phyloP scores from a whole-genome alignment of 2,113 vertebrate genomes.

The Rhabdornis inornatus region DNA sequence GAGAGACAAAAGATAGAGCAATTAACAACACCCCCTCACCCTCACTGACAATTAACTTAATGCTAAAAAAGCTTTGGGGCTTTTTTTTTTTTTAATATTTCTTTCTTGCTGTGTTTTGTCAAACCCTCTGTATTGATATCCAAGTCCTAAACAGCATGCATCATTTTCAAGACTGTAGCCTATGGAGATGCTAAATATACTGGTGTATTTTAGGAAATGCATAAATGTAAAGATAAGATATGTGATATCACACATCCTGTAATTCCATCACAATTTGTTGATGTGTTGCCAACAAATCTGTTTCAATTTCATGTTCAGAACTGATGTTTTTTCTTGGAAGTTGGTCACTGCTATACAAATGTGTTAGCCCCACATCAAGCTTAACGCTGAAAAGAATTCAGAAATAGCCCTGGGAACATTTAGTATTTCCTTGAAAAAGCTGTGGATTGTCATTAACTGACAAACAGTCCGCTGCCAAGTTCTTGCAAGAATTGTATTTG shows the following conservation, averaged over 20 bases:
- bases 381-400: conserved; percentile 56
- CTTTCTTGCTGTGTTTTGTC: not conserved
- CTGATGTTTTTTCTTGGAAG: conserved; percentile 39
- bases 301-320: conserved; percentile 13
- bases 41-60: not conserved
- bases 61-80: fast-evolving
- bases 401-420: conserved; percentile 57
- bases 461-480: conserved; percentile 75
- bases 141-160: not conserved
- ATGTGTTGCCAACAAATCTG: conserved; percentile 57
- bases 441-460: conserved; percentile 78
- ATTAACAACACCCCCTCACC: not conserved
- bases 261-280: conserved; percentile 46
- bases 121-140: not conserved
- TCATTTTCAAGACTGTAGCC: not conserved
- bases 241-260: conserved; percentile 6
- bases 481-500: conserved; percentile 76
- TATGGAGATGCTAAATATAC: not conserved
- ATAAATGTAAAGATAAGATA: conserved; percentile 25
- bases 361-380: conserved; percentile 16
- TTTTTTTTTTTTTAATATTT: not conserved
- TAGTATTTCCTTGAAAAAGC: conserved; percentile 76
- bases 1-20: not conserved
- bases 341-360: not conserved
- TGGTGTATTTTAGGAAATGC: conserved; percentile 11